These are phyloP conservation scores for Leptothorax acervorum DNA, from an alignment of 2,888 invertebrate species.

Conservation along the genomic window DNA sequence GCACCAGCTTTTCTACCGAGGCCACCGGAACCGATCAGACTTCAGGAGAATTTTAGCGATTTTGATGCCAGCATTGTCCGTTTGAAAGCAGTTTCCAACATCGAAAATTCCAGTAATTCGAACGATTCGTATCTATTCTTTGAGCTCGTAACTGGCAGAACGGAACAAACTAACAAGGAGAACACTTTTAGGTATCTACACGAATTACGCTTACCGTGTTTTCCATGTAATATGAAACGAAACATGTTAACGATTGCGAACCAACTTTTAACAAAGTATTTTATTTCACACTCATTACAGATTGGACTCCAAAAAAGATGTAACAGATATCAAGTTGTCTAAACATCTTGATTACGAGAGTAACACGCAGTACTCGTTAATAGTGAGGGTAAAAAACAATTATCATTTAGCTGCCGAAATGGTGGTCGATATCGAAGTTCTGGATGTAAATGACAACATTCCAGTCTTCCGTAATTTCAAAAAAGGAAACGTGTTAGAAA, in stretches of 20 bases:
- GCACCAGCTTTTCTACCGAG: constrained; percentile 91
- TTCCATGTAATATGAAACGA: not conserved
- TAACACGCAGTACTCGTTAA: constrained; percentile 93
- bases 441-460: too few relatives aligned
- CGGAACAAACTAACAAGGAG: constrained; percentile 94
- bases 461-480: too few relatives aligned
- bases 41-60: constrained; percentile 87
- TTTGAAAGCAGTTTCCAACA: constrained; percentile 84
- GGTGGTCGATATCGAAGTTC: constrained; percentile 87
- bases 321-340: constrained; percentile 91
- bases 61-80: too few relatives aligned
- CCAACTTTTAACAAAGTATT: not conserved
- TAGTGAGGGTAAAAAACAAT: constrained; percentile 93
- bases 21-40: constrained; percentile 88
- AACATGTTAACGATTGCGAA: not conserved
- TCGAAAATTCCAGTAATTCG: constrained; percentile 85
- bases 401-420: constrained; percentile 93
- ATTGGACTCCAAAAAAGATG: constrained; percentile 88
- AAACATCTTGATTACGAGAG: constrained; percentile 94
- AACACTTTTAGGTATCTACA: constrained; percentile 87
- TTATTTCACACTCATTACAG: constrained; percentile 63
- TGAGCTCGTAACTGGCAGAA: constrained; percentile 93
- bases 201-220: constrained; percentile 3
- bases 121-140: constrained; percentile 91
- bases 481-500: constrained; percentile 87